These are phyloP conservation scores for Cetoscarus ocellatus DNA, from an alignment of 2,797 vertebrate genomes.

Conservation along the genomic window DNA sequence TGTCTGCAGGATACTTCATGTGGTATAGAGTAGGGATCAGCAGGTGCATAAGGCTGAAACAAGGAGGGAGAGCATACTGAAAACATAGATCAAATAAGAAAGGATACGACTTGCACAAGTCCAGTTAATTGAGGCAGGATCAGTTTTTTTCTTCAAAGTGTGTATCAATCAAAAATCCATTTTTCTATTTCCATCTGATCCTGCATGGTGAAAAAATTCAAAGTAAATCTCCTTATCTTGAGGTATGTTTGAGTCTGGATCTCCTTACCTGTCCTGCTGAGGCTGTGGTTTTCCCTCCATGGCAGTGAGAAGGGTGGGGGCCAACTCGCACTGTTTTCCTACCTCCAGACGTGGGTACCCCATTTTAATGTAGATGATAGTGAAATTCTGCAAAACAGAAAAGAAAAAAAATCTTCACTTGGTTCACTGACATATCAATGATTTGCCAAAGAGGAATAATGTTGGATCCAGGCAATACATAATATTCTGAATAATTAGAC, in stretches of 20 bases:
- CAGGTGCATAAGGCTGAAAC: constrained; percentile 96
- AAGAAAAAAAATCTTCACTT: constrained; percentile 2
- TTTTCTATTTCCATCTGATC: too few species aligned
- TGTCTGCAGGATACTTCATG: constrained; percentile 95
- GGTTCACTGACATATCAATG: background rate
- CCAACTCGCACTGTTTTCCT: constrained; percentile 96
- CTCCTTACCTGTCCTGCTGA: constrained; percentile 95
- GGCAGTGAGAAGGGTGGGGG: constrained; percentile 95
- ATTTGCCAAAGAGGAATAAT: too few species aligned
- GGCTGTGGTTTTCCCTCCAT: constrained; percentile 99
- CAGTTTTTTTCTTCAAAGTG: too few species aligned
- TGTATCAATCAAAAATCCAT: too few species aligned
- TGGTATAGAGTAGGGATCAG: constrained; percentile 97
- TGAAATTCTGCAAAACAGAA: constrained; percentile 90
- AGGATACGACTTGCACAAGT: background rate
- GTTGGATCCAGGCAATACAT: too few species aligned
- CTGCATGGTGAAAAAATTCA: too few species aligned
- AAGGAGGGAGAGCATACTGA: constrained; percentile 54
- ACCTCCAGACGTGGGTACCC: constrained; percentile 96
- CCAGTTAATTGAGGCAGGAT: too few species aligned
- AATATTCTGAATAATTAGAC: background rate
- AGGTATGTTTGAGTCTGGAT: background rate
- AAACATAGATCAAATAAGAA: constrained; percentile 1
- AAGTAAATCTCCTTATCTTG: too few species aligned
- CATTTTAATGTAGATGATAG: constrained; percentile 99